Percentiles rank a stretch among this genome's conserved stretches.
phyloP scores from a whole-genome alignment of 2,113 vertebrate genomes.

The Ictalurus furcatus region DNA sequence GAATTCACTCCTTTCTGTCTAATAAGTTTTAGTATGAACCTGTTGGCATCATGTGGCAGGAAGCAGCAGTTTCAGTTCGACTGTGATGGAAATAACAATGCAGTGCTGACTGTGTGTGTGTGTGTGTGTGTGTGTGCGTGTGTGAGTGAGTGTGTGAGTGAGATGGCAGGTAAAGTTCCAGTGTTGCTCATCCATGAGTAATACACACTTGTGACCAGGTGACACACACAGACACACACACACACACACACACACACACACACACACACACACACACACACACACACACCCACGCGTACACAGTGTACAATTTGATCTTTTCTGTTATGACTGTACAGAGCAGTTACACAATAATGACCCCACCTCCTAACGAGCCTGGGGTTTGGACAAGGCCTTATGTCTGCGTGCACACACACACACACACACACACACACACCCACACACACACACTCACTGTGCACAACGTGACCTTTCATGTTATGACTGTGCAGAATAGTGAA shows the following conservation, averaged over 20 bases:
- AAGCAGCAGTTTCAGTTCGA: conserved; percentile 53
- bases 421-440: conserved; percentile 14
- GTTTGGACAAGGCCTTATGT: conserved; percentile 28
- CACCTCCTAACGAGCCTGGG: not conserved
- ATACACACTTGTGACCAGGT: conserved; percentile 14
- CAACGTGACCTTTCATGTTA: conserved; percentile 36
- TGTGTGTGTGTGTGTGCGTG: conserved; percentile 31
- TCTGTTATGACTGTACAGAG: conserved; percentile 44
- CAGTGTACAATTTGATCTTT: conserved; percentile 30
- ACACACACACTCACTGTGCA: conserved; percentile 15
- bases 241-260: conserved; percentile 14
- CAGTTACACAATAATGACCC: conserved; percentile 11
- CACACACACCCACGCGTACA: conserved; percentile 47
- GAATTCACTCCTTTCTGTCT: conserved; percentile 29
- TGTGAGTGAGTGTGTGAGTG: not conserved
- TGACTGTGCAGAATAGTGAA: conserved; percentile 41
- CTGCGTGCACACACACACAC: not conserved
- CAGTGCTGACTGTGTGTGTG: conserved; percentile 15
- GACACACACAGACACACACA: conserved; percentile 9
- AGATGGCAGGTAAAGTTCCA: conserved; percentile 16
- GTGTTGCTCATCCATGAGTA: conserved; percentile 36
- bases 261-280: not conserved
- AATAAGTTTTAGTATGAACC: conserved; percentile 16
- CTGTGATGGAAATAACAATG: conserved; percentile 55
- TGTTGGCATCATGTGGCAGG: conserved; percentile 40